phyloP scores from a whole-genome alignment of 2,888 invertebrate species.

The Doris montereyensis region DNA sequence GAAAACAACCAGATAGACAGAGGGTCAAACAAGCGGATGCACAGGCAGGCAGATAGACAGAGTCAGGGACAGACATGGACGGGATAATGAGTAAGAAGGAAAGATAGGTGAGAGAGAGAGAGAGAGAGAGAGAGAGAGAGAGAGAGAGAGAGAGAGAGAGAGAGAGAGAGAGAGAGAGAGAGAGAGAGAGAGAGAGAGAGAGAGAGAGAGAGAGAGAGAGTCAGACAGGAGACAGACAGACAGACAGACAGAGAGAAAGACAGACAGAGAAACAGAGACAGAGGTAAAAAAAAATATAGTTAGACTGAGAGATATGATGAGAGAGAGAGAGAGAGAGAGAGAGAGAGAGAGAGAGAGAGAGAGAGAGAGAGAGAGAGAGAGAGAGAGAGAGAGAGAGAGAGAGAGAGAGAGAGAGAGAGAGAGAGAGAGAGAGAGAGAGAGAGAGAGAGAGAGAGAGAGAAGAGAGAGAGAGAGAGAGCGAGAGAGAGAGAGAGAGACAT shows the following conservation, averaged over 20 bases:
- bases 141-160: neutral
- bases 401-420: conserved; percentile 3
- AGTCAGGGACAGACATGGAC: no score
- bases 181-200: conserved; percentile 21
- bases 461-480: neutral
- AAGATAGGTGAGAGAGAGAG: neutral
- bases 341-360: conserved; percentile 5
- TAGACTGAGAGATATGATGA: neutral
- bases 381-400: neutral
- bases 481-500: neutral
- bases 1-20: neutral
- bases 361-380: neutral
- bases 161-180: neutral
- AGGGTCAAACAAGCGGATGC: neutral
- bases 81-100: neutral
- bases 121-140: neutral
- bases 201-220: neutral
- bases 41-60: no score
- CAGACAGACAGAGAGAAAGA: no score
- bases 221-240: no score
- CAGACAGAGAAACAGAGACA: no score
- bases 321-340: neutral
- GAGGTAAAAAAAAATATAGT: no score
- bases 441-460: neutral
- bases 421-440: neutral